These are phyloP conservation scores for Leucophenga montana DNA, from an alignment of 2,888 invertebrate genomes.

Conservation along the genomic window DNA sequence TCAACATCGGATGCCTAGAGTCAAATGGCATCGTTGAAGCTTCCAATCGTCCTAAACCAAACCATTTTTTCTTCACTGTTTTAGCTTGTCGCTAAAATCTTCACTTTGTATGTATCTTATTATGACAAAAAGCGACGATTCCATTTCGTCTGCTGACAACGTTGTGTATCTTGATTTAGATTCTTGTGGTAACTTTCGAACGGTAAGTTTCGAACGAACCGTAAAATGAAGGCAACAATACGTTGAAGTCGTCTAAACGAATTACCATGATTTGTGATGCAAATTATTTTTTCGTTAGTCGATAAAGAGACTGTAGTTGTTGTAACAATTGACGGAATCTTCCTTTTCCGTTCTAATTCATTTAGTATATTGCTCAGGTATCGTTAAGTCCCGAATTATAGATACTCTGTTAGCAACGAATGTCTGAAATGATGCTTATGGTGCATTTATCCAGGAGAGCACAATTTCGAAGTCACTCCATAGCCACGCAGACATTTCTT, in stretches of 20 bases:
- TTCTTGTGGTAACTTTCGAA: neutral
- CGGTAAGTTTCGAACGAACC: neutral
- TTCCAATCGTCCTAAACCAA: slow-evolving; percentile 1
- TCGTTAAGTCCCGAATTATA: neutral
- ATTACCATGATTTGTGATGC: neutral
- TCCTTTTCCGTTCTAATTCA: neutral
- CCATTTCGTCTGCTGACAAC: too few relatives aligned
- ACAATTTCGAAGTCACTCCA: too few relatives aligned
- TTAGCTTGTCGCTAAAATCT: slow-evolving; percentile 1
- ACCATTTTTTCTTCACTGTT: neutral
- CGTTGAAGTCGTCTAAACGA: too few relatives aligned
- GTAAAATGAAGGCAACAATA: too few relatives aligned
- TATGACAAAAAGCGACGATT: neutral
- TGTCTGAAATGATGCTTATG: neutral
- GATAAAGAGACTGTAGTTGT: neutral
- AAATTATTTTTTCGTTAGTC: neutral
- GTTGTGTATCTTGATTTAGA: too few relatives aligned
- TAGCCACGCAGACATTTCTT: too few relatives aligned
- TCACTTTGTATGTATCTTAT: too few relatives aligned
- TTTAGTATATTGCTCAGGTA: neutral
- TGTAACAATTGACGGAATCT: neutral
- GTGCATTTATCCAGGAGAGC: too few relatives aligned
- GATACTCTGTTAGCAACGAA: slow-evolving; percentile 7
- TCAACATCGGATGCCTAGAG: neutral
- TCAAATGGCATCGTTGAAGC: neutral